These are phyloP conservation scores for Glossophaga mutica DNA, from an alignment of 2,797 vertebrate genomes.

Conservation along the genomic window DNA sequence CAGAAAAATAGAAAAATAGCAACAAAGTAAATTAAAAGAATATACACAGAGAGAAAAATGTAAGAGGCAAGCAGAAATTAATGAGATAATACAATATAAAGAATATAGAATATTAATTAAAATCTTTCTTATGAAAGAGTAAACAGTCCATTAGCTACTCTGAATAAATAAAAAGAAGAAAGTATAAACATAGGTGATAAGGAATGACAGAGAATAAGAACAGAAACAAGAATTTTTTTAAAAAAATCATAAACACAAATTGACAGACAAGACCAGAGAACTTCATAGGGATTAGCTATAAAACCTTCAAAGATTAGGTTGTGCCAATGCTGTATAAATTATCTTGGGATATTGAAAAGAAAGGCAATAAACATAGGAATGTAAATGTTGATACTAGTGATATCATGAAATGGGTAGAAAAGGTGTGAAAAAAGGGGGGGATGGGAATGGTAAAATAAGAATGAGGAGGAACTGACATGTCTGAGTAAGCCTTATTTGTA, in stretches of 20 bases:
- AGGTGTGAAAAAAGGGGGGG: fast-evolving
- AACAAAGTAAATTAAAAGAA: neutral
- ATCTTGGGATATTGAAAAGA: neutral
- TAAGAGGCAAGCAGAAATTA: neutral
- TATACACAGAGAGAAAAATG: neutral
- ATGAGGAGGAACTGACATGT: neutral
- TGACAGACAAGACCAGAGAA: neutral
- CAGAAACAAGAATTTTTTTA: neutral
- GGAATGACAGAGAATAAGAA: neutral
- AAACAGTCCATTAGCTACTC: neutral
- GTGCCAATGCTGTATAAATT: neutral
- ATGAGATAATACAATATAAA: neutral
- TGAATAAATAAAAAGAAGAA: neutral
- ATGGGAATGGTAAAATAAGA: neutral
- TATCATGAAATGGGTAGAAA: neutral
- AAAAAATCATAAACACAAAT: neutral
- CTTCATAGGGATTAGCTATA: neutral
- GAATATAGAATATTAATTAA: neutral
- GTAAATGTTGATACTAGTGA: neutral
- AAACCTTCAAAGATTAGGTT: neutral
- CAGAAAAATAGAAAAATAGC: neutral
- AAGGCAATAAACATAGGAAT: neutral
- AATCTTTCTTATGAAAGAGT: neutral
- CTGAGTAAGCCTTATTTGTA: neutral
- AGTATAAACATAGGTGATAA: neutral